Conservation (phyloP, 2,797 vertebrate species). For the Acrossocheilus wenchowensis region DNA sequence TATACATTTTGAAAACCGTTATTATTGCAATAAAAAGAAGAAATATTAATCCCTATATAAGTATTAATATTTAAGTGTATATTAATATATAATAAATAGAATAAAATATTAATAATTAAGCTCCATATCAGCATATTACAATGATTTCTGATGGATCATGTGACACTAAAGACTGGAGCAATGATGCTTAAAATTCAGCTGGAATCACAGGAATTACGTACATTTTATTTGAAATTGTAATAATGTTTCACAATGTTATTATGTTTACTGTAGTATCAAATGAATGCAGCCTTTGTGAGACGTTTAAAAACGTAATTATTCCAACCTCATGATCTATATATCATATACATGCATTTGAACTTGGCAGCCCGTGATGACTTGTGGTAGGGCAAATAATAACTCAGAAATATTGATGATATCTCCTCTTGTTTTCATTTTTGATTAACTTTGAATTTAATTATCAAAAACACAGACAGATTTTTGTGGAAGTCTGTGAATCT, state of each 20-base stretch:
- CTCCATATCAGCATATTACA: background rate
- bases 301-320: background rate
- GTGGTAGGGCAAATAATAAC: background rate
- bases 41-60: background rate
- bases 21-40: background rate
- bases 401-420: background rate
- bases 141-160: background rate
- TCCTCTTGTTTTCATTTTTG: background rate
- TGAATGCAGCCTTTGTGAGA: background rate
- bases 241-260: background rate
- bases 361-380: background rate
- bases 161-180: background rate
- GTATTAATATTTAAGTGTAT: background rate
- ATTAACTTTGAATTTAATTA: background rate
- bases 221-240: background rate
- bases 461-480: background rate
- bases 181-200: background rate
- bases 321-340: background rate
- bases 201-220: background rate
- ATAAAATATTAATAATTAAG: background rate
- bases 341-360: background rate
- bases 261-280: background rate
- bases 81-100: background rate
- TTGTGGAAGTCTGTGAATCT: background rate
- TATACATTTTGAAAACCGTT: background rate